Evolutionary conservation across 2,797 vertebrate genomes (phyloP), one percentile per base, ranked within the genome.

Genomic region (Acridotheres tristis): DNA sequence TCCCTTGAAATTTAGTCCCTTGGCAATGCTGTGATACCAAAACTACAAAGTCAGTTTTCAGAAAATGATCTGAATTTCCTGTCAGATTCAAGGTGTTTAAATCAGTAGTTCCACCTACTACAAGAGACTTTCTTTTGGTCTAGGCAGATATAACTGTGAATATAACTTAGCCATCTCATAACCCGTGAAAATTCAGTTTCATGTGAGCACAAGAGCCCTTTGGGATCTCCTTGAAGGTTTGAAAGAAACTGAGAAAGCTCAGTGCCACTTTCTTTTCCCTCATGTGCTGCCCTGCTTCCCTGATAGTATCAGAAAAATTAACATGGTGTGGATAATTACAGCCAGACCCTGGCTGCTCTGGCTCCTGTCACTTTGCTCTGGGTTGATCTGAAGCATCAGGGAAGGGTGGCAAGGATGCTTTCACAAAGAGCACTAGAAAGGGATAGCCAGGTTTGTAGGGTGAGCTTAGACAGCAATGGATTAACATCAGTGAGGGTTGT

Each of bases 261-360:
- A 68, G n/a, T 20, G 65, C 19, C 21, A 18, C 38, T 32, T 81
- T 13, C 11, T 32, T 5, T 3, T 9, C 0, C 25, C 4, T 13
- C 5, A 9, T 54, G 19, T 7, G 13, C 65, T 89, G 15, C 34
- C 71, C 29, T 85, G n/a, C 81, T 87, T 92, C 73, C 47, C 80
- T 87, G 27, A 58, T 71, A 61, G 48, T 74, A 62, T 76, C 72
- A 89, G 69, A 90, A 71, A 25, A 91, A 71, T 94, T 96, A 95
- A 95, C 48, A 36, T 62, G 42, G 48, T 17, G 23, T 83, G 27
- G 76, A 92, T 96, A 94, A 94, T 92, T 95, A 76, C 57, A 94
- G 58, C 9, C 50, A 66, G 63, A 45, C 48, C 65, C 51, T 86
- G 67, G n/a, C 48, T 91, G n/a, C 76, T 73, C 45, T 94, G 67